Conservation (phyloP, 2,888 invertebrate genomes). For the Acanthosepion lycidas region DNA sequence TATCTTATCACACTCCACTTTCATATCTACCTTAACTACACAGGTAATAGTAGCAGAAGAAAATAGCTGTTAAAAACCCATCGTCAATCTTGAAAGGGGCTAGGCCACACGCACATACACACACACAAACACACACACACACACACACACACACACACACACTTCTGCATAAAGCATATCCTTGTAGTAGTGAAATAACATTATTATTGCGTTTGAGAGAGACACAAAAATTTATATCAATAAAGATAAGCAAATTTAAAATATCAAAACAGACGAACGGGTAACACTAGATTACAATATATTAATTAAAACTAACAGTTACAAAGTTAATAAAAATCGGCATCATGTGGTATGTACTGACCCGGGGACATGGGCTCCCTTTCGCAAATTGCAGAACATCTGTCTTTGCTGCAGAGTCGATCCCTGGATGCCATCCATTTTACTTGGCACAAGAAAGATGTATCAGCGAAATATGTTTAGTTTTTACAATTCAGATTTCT, state of each 20-base stretch:
- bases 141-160: not conserved
- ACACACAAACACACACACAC: too few species aligned
- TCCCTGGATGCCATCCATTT: not conserved
- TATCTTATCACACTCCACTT: too few species aligned
- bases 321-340: not conserved
- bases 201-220: too few species aligned
- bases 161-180: not conserved
- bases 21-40: too few species aligned
- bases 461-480: not conserved
- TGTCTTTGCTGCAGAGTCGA: constrained; percentile 64
- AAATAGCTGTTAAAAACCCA: too few species aligned
- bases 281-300: not conserved
- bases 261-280: not conserved
- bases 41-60: too few species aligned
- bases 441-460: not conserved
- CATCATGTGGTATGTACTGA: constrained; percentile 55
- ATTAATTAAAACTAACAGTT: too few species aligned
- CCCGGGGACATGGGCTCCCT: constrained; percentile 75
- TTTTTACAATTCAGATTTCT: not conserved
- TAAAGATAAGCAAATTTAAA: too few species aligned
- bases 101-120: too few species aligned
- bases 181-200: too few species aligned
- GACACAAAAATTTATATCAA: too few species aligned
- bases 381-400: constrained; percentile 70
- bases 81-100: too few species aligned